Conservation (phyloP, 2,797 vertebrate genomes). For the Catamblyrhynchus diadema region DNA sequence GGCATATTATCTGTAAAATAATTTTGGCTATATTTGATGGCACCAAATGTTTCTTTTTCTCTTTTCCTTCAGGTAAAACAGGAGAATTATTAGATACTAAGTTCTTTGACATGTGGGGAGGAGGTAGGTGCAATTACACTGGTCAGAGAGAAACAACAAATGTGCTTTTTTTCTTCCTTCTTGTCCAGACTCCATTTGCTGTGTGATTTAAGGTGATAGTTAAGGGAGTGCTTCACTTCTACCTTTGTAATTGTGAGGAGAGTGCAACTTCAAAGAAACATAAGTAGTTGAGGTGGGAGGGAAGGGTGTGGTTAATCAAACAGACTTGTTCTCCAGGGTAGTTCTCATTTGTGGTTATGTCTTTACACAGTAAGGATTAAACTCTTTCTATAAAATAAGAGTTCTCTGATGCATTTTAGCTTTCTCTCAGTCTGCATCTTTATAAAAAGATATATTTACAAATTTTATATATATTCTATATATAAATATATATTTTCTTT, state of each 20-base stretch:
- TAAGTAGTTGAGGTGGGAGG: not conserved
- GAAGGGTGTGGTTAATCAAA: not conserved
- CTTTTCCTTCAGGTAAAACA: constrained; percentile 81
- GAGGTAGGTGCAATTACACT: constrained; percentile 80
- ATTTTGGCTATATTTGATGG: not conserved
- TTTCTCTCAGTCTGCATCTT: not conserved
- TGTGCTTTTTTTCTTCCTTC: not conserved
- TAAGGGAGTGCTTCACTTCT: not conserved
- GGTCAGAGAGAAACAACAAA: not conserved
- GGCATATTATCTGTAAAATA: not conserved
- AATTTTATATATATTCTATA: not conserved
- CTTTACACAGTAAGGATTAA: not conserved
- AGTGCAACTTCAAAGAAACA: not conserved
- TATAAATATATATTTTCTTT: not conserved
- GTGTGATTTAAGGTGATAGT: not conserved
- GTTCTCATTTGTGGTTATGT: not conserved
- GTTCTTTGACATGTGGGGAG: constrained; percentile 92
- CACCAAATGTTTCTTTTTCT: constrained; percentile 8
- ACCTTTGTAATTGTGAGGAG: not conserved
- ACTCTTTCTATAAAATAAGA: not conserved
- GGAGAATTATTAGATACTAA: constrained; percentile 82
- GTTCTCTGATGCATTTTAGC: not conserved
- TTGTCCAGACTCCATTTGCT: not conserved
- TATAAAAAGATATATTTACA: not conserved
- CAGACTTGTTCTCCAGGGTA: not conserved